Evolutionary conservation across 2,888 invertebrate genomes (phyloP).

Genomic region (Chloroclystis v-ata): DNA sequence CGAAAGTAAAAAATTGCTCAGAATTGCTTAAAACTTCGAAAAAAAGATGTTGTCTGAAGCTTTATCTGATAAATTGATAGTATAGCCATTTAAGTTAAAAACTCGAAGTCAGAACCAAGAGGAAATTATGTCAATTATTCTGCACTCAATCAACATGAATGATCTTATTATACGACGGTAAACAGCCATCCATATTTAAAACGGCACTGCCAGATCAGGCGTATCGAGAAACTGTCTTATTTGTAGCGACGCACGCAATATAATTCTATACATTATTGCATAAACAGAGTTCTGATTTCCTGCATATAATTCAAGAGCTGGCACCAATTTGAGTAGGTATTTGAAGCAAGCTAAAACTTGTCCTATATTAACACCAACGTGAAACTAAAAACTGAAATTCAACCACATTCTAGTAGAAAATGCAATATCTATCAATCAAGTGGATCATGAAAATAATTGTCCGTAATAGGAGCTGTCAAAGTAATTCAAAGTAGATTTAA

Average conservation of each 20-base stretch:
- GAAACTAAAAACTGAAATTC: too few species aligned
- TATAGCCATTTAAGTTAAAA: too few species aligned
- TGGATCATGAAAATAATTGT: constrained; percentile 40
- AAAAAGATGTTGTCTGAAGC: too few species aligned
- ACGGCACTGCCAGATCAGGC: constrained; percentile 26
- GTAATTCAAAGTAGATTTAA: constrained; percentile 41
- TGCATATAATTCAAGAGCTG: too few species aligned
- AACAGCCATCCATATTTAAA: constrained; percentile 37
- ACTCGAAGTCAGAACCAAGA: too few species aligned
- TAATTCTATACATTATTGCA: not conserved
- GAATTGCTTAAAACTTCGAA: too few species aligned
- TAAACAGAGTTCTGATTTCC: constrained; percentile 3
- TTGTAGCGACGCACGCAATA: constrained; percentile 20
- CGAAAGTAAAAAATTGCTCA: too few species aligned
- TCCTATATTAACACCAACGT: too few species aligned
- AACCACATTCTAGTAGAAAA: not conserved
- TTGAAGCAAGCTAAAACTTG: not conserved
- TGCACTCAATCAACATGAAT: constrained; percentile 14
- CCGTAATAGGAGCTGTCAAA: constrained; percentile 43
- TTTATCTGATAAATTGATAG: too few species aligned
- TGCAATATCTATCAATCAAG: constrained; percentile 14
- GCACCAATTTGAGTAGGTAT: too few species aligned
- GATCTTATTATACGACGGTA: constrained; percentile 26
- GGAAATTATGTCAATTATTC: constrained; percentile 8
- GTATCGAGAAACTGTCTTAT: constrained; percentile 31